These are phyloP conservation scores for Chrysoperla carnea DNA, from an alignment of 1,140 invertebrate genomes.

Conservation along the genomic window DNA sequence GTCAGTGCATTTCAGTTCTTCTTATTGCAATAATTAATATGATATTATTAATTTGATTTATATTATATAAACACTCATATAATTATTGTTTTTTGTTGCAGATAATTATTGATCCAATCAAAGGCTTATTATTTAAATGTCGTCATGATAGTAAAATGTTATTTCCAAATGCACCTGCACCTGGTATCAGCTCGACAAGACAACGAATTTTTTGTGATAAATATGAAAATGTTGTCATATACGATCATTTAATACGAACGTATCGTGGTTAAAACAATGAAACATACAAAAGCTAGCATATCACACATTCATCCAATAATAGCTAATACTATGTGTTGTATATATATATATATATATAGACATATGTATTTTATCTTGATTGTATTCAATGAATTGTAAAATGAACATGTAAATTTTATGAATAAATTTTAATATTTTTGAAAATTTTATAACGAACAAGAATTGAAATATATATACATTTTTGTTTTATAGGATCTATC, in stretches of 20 bases:
- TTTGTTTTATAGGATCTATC: too few species aligned
- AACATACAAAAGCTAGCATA: too few species aligned
- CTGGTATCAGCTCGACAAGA: constrained; percentile 31
- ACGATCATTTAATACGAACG: constrained; percentile 27
- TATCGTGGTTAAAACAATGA: constrained; percentile 17
- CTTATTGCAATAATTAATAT: too few species aligned
- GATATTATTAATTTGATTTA: too few species aligned
- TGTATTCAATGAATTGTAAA: constrained; percentile 7
- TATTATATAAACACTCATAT: too few species aligned
- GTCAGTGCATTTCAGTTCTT: too few species aligned
- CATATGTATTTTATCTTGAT: constrained; percentile 2
- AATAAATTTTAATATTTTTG: not conserved
- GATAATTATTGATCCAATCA: constrained; percentile 40
- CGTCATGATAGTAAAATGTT: constrained; percentile 39
- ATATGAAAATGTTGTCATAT: constrained; percentile 39
- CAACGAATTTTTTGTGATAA: constrained; percentile 26
- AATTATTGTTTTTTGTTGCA: too few species aligned
- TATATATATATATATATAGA: too few species aligned
- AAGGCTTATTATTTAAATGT: constrained; percentile 45
- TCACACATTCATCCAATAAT: too few species aligned
- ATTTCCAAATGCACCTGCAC: constrained; percentile 24
- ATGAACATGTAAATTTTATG: not conserved
- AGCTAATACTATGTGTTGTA: too few species aligned
- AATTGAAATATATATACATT: too few species aligned
- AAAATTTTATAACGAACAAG: too few species aligned